Base-by-base conservation (phyloP, 2,797 vertebrate genomes). In the Odontamblyopus rebecca region DNA sequence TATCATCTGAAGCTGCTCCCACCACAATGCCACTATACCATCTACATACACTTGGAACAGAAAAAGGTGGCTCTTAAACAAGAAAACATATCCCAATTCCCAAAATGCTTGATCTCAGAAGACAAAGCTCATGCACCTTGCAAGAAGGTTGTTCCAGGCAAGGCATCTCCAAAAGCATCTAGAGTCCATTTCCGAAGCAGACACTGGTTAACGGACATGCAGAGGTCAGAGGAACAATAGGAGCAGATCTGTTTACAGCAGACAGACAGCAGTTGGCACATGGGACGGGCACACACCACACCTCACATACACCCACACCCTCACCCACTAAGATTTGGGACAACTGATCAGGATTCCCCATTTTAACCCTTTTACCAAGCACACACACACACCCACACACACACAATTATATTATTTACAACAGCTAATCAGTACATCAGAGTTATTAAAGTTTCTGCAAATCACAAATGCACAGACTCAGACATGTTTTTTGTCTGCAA, bases 221-320 rank as follows among this genome's bases (percentile, higher is more conserved):
- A 72, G 75, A 78, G 75, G 81, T 78, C 86, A 87, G 57, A 81
- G 69, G 72, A 65, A 88, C 85, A 90, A 90, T 78, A 61, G 71
- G 84, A 85, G 76, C 75, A 83, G 80, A 85, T 91, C 85, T 80
- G 84, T 84, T 90, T 86, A 79, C 85, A 77, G 79, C 73, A 75
- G 81, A 83, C 82, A 81, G 71, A 82, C 64, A 50, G 82, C 76
- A 86, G 81, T 77, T 78, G 79, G 69, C 71, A 80, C 72, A 71
- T 80, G 44, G 16, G 64, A 64, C 79, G 73, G 83, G 81, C 82
- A 79, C 80, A 80, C 79, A 78, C 4, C 61, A 82, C 84, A 85
- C 82, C 89, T 60, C 57, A 60, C 32, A 38, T 12, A 84, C 82
- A 77, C 66, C 73, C 75, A 88, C 76, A 78, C n/a, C 53, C 77